Evolutionary conservation across 2,113 vertebrate genomes (phyloP), one percentile per base, ranked within the genome.

Genomic region (Pedetes capensis): DNA sequence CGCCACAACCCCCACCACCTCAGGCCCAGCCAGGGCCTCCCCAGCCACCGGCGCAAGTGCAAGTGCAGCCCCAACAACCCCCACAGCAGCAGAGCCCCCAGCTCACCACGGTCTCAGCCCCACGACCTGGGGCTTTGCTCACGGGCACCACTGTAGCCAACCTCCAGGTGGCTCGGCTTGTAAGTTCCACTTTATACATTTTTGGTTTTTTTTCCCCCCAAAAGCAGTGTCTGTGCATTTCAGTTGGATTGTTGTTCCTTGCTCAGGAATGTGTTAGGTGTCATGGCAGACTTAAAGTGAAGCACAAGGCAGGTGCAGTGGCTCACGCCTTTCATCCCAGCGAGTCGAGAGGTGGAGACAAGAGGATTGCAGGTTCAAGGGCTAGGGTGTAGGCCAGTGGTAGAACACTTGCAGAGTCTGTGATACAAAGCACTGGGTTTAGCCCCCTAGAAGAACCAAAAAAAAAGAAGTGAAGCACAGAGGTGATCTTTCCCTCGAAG

Each of bases 151-250:
- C 99, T 0, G 99, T 99, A 78, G 96, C 99, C 93, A 99, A 99
- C 97, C 98, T 99, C 79, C 99, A 99, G 84, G 99, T 99, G 88
- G 98, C 99, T 93, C 98, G 99, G 93, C 98, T 99, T 88, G 99
- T 99, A 98, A 99, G 99, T 98, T 34, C 39, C 68, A 16, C 10
- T 53, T n/a, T 7, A 34, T 34, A 5, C 17, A 2, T n/a, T 47
- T 61, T n/a, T n/a, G n/a, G 34, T 93, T 89, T 63, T 72, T n/a
- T n/a, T n/a, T n/a, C n/a, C n/a, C n/a, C n/a, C 59, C 39, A 44
- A 66, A 57, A 74, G 80, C 89, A 14, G 5, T 8, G 1, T 42
- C 80, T 32, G 10, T 57, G 63, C 71, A 2, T 83, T 82, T 68
- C 22, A 47, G 25, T 32, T 39, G 49, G 39, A 10, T 49, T 18